phyloP scores from a whole-genome alignment of 1,140 invertebrate species.

The Linepithema humile region DNA sequence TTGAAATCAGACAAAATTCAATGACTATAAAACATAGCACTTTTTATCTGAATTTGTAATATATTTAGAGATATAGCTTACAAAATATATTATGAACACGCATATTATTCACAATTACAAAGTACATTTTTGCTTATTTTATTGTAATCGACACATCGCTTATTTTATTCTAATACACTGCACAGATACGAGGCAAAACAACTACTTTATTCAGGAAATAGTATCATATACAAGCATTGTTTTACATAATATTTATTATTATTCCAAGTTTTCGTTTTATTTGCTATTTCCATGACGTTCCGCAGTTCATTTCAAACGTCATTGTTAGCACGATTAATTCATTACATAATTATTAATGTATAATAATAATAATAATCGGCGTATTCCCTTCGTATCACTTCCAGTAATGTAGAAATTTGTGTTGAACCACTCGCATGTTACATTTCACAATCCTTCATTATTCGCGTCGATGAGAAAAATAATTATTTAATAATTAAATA shows the following conservation, averaged over 20 bases:
- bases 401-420: constrained; percentile 52
- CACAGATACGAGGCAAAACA: constrained; percentile 76
- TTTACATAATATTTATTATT: constrained; percentile 78
- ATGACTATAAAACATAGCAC: not conserved
- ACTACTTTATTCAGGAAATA: constrained; percentile 81
- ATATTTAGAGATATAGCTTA: constrained; percentile 75
- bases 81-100: constrained; percentile 80
- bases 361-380: constrained; percentile 70
- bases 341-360: constrained; percentile 71
- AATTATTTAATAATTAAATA: constrained; percentile 62
- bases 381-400: constrained; percentile 55
- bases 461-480: constrained; percentile 56
- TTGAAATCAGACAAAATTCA: not conserved
- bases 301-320: constrained; percentile 60
- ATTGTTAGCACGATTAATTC: constrained; percentile 71
- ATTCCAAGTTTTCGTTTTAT: constrained; percentile 68
- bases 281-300: constrained; percentile 65
- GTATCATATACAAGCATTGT: constrained; percentile 81
- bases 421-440: constrained; percentile 60
- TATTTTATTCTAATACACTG: constrained; percentile 76
- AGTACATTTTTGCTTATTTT: constrained; percentile 68
- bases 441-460: constrained; percentile 54
- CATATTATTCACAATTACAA: constrained; percentile 78
- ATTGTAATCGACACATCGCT: constrained; percentile 23
- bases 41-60: constrained; percentile 37